Evolutionary conservation across 92 coral and sea anemone genomes (phyloP), one percentile per base, ranked within the genome.

Genomic region (Palythoa grandis): DNA sequence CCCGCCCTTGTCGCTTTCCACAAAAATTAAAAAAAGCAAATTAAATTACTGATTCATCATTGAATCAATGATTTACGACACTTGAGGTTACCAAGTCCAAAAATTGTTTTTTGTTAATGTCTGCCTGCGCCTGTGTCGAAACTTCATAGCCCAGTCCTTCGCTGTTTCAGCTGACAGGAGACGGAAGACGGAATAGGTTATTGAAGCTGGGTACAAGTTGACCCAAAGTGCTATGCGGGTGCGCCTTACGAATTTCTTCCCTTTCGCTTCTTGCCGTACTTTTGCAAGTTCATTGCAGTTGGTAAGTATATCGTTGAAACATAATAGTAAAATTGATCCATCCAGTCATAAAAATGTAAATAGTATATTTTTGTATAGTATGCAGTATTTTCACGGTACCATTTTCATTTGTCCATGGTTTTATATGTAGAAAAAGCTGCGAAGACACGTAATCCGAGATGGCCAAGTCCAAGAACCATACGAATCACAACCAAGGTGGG

Each of bases 391-490:
- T 15, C 5, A 47, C 2, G 47, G 47, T 35, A 80, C 85, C 20
- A 15, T 80, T 80, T 80, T 20, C 65, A 74, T 37, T 10, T 11
- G 47, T 48, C 38, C 19, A 47, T 43, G 82, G 24, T 76, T 47
- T 74, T n/a, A 7, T 47, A 74, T 13, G 60, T 74, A 80, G 74
- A 80, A 29, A 24, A n/a, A 43, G n/a, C 48, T 20, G 35, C 70
- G 72, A 78, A 37, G 35, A 78, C 47, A 43, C 8, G 24, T 50
- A 22, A 5, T 38, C 71, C 60, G 60, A 48, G 74, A 96, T 96
- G 99, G 99, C 99, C 75, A 96, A 96, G 95, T 96, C 99, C 56
- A 96, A 96, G 92, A 96, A 96, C 88, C 99, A 96, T 75, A 96
- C 99, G 24, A 95, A 95, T 84, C 98, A 96, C 86, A 96, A 96